These are phyloP conservation scores for Bombus confusus DNA, from an alignment of 1,140 invertebrate genomes.

Conservation along the genomic window DNA sequence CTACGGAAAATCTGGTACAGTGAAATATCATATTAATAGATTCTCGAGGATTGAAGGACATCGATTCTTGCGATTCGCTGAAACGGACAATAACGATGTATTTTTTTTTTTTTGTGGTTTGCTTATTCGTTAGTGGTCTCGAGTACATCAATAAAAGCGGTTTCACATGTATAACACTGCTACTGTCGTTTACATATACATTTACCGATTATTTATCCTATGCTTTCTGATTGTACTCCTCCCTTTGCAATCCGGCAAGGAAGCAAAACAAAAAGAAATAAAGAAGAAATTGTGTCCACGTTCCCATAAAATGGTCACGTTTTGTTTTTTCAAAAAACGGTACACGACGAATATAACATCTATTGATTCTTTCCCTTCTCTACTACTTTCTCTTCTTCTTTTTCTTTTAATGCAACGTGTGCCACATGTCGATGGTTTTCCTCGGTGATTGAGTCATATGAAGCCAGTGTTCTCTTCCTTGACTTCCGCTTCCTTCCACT, in stretches of 20 bases:
- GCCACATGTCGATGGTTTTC: constrained; percentile 93
- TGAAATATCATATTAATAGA: constrained; percentile 12
- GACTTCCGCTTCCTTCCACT: constrained; percentile 66
- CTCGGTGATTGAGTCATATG: constrained; percentile 91
- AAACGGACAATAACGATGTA: background rate
- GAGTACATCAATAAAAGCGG: constrained; percentile 38
- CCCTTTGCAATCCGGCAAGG: background rate
- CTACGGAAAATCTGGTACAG: background rate
- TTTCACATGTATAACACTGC: constrained; percentile 36
- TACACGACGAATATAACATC: background rate
- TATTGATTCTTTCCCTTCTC: too few relatives aligned
- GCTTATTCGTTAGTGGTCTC: constrained; percentile 16
- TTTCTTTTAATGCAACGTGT: constrained; percentile 83
- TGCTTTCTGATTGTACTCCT: constrained; percentile 13
- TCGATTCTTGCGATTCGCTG: constrained; percentile 9
- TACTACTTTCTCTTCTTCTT: background rate
- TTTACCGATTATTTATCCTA: constrained; percentile 32
- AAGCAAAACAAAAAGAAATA: background rate
- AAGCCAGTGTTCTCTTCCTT: constrained; percentile 88
- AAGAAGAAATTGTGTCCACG: background rate
- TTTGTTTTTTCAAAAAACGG: background rate
- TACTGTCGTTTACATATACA: constrained; percentile 33
- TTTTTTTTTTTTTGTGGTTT: background rate
- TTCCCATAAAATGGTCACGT: background rate
- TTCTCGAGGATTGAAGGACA: background rate